phyloP scores from a whole-genome alignment of 2,888 invertebrate genomes.

The Margaritifera margaritifera region DNA sequence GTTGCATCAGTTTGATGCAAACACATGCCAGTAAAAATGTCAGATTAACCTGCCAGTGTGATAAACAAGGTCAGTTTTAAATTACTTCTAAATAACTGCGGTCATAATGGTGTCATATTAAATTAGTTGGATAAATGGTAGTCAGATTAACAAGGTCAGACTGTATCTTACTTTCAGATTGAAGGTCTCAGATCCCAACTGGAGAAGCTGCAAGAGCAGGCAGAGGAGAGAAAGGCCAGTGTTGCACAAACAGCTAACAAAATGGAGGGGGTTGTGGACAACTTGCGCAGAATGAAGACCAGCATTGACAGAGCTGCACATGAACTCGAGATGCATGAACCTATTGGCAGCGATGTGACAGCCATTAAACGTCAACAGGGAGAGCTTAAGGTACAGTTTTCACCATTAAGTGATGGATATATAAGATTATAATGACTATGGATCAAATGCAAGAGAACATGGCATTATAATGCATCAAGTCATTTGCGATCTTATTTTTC shows the following conservation, averaged over 20 bases:
- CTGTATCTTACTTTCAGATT: conserved; percentile 74
- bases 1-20: too few relatives aligned
- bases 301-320: conserved; percentile 57
- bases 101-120: too few relatives aligned
- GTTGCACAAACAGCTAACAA: conserved; percentile 51
- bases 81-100: too few relatives aligned
- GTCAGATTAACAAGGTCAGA: neutral
- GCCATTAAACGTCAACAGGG: conserved; percentile 92
- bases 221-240: conserved; percentile 73
- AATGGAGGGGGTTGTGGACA: conserved; percentile 54
- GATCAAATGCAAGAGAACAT: too few relatives aligned
- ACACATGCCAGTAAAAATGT: too few relatives aligned
- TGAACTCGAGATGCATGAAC: conserved; percentile 74
- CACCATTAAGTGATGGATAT: too few relatives aligned
- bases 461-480: too few relatives aligned
- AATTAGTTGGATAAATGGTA: too few relatives aligned
- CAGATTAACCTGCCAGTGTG: too few relatives aligned
- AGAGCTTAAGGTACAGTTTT: conserved; percentile 81
- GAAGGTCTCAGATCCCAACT: conserved; percentile 86
- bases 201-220: conserved; percentile 85
- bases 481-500: too few relatives aligned
- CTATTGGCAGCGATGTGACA: conserved; percentile 92
- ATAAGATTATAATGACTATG: too few relatives aligned
- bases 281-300: conserved; percentile 45
- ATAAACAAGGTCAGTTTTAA: too few relatives aligned